These are phyloP conservation scores for Rhagologus leucostigma DNA, from an alignment of 2,113 vertebrate genomes.

Conservation along the genomic window DNA sequence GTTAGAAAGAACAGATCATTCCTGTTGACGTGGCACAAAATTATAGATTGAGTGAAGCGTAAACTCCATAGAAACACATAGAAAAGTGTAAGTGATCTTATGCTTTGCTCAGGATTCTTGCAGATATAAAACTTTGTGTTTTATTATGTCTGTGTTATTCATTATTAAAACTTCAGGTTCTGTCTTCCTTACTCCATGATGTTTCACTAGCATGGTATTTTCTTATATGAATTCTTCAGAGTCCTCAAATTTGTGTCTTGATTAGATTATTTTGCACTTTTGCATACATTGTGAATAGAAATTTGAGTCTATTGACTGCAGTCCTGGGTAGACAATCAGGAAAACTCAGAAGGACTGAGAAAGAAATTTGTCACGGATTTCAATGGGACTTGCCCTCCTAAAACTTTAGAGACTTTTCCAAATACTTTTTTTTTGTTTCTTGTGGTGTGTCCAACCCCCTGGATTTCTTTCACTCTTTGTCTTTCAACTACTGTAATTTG, in stretches of 20 bases:
- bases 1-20: neutral
- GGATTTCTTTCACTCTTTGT: neutral
- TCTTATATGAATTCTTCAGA: neutral
- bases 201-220: neutral
- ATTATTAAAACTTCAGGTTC: neutral
- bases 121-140: neutral
- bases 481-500: neutral
- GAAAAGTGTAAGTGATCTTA: neutral
- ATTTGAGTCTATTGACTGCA: neutral
- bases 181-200: neutral
- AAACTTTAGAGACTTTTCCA: neutral
- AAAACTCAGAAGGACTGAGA: neutral
- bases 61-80: neutral
- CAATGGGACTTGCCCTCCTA: neutral
- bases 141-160: neutral
- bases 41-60: neutral
- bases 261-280: neutral
- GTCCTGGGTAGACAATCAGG: neutral
- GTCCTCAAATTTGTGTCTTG: neutral
- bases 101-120: neutral
- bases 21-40: neutral
- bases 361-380: neutral
- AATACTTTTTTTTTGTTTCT: neutral
- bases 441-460: neutral
- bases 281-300: neutral